These are phyloP conservation scores for Actinemys pallida DNA, from an alignment of 2,113 vertebrate genomes.

Conservation along the genomic window DNA sequence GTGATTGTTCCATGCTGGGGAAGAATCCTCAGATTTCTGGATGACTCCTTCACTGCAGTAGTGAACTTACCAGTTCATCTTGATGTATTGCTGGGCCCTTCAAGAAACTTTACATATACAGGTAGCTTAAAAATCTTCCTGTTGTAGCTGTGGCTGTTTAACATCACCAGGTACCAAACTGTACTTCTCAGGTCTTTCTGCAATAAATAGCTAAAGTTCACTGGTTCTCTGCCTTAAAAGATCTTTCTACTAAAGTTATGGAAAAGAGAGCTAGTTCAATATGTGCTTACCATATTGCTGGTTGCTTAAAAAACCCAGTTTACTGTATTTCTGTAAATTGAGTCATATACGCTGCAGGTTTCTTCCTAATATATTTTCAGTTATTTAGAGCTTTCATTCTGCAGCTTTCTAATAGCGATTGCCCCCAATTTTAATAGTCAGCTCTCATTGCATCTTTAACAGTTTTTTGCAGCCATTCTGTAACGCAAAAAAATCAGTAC, in stretches of 20 bases:
- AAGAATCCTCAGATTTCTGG: not conserved
- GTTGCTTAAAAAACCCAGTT: not conserved
- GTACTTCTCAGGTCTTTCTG: not conserved
- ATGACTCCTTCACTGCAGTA: not conserved
- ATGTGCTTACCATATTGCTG: not conserved
- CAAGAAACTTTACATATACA: not conserved
- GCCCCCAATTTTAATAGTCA: not conserved
- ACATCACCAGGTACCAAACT: not conserved
- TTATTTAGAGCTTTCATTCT: not conserved
- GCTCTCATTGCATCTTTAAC: not conserved
- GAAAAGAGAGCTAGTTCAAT: not conserved
- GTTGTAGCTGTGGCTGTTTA: not conserved
- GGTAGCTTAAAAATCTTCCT: not conserved
- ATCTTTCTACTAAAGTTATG: not conserved
- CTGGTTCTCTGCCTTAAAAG: not conserved
- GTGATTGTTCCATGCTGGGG: not conserved
- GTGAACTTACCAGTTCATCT: fast-evolving
- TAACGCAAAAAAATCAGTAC: not conserved
- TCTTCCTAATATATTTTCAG: not conserved
- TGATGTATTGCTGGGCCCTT: not conserved
- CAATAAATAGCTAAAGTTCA: not conserved
- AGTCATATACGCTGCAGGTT: not conserved
- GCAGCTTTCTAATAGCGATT: not conserved
- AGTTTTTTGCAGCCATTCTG: not conserved
- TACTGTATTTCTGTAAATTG: not conserved